These are phyloP conservation scores for Micrasema minimum DNA, from an alignment of 1,140 invertebrate genomes.

Conservation along the genomic window DNA sequence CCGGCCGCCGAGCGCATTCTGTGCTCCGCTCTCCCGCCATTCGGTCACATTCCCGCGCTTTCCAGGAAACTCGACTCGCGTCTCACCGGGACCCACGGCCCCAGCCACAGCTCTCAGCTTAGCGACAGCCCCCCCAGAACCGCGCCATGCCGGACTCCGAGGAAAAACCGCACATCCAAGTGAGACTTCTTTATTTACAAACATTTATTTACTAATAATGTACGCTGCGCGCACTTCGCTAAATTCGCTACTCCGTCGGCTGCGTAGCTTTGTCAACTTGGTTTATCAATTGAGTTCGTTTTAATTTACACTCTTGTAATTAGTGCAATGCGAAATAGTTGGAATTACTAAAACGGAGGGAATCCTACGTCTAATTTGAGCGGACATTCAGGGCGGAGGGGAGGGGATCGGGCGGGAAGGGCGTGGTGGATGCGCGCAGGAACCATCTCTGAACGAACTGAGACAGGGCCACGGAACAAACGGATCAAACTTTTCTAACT, in stretches of 20 bases:
- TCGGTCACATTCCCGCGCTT: constrained; percentile 16
- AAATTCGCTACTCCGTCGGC: neutral
- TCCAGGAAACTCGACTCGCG: constrained; percentile 10
- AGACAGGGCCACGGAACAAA: neutral
- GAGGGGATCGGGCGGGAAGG: constrained; percentile 19
- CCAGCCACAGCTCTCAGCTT: neutral
- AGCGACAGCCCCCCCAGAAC: neutral
- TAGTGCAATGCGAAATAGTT: neutral
- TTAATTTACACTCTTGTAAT: neutral
- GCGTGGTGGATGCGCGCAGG: constrained; percentile 19
- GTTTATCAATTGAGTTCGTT: neutral
- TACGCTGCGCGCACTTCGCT: neutral
- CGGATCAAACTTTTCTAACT: neutral
- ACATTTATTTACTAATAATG: constrained; percentile 2
- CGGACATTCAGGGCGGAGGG: neutral
- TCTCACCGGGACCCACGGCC: neutral
- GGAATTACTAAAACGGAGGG: neutral
- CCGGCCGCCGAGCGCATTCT: constrained; percentile 15
- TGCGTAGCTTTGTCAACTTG: neutral
- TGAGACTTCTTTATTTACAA: constrained; percentile 40
- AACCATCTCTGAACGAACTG: neutral
- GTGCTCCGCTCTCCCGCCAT: constrained; percentile 20
- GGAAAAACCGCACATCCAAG: constrained; percentile 47
- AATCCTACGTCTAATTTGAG: constrained; percentile 15
- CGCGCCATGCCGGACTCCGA: constrained; percentile 42